Conservation (phyloP, 2,113 vertebrate species). For the Istiophorus platypterus region DNA sequence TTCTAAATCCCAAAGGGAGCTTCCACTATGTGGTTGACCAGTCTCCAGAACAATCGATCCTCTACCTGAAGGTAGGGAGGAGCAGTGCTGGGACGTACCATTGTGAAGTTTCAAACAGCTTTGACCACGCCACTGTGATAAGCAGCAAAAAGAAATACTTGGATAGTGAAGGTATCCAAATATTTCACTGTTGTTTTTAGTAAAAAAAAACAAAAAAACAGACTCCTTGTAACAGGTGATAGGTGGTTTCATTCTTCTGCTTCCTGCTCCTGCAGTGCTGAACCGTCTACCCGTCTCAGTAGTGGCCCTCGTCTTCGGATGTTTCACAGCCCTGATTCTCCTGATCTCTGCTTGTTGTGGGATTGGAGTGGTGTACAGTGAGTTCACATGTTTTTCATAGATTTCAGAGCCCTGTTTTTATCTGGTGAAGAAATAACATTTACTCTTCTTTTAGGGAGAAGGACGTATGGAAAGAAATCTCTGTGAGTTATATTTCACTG, state of each 20-base stretch:
- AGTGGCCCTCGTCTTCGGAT: conserved; percentile 71
- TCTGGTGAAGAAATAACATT: not conserved
- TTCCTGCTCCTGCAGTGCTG: conserved; percentile 57
- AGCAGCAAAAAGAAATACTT: conserved; percentile 59
- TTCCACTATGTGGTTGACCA: conserved; percentile 61
- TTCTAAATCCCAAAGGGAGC: conserved; percentile 37
- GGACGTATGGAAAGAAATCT: conserved; percentile 15
- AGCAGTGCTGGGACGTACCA: conserved; percentile 73
- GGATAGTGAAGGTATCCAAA: conserved; percentile 72
- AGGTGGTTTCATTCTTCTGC: not conserved
- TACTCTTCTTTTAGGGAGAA: conserved; percentile 53
- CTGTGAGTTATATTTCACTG: conserved; percentile 63
- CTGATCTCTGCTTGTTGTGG: conserved; percentile 70
- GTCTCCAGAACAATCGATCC: conserved; percentile 26
- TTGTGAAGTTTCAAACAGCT: conserved; percentile 77
- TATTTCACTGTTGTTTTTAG: not conserved
- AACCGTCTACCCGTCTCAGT: conserved; percentile 59
- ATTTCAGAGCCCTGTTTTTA: not conserved
- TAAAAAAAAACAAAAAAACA: no score
- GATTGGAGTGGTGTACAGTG: conserved; percentile 65
- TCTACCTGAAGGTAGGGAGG: conserved; percentile 52
- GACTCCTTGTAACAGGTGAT: not conserved
- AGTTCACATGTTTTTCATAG: conserved; percentile 22
- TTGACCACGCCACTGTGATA: conserved; percentile 67
- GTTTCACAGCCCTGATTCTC: conserved; percentile 64